Evolutionary conservation across 2,888 invertebrate genomes (phyloP).

Genomic region (Mesorhabditis sp.): DNA sequence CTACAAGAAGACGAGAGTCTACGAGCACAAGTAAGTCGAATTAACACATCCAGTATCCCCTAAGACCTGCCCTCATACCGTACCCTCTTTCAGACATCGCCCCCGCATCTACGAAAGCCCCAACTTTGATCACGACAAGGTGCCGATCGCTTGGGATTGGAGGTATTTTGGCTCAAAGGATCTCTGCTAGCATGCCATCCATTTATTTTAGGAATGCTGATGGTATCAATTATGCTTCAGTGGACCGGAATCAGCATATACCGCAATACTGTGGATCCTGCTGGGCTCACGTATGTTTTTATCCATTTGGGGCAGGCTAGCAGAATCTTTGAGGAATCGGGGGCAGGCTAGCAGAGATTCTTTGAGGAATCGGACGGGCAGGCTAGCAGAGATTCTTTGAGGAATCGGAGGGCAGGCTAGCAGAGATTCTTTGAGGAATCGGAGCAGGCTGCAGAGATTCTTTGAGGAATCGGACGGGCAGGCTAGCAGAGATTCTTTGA

Average conservation of each 20-base stretch:
- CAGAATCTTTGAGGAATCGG: too few species aligned
- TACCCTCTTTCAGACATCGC: slow-evolving; percentile 26
- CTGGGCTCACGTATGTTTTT: slow-evolving; percentile 60
- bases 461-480: too few species aligned
- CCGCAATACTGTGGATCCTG: slow-evolving; percentile 63
- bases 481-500: too few species aligned
- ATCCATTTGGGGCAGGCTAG: too few species aligned
- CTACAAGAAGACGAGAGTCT: slow-evolving; percentile 37
- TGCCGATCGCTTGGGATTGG: slow-evolving; percentile 62
- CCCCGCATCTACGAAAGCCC: slow-evolving; percentile 47
- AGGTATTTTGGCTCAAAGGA: slow-evolving; percentile 10
- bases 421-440: too few species aligned
- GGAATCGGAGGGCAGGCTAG: too few species aligned
- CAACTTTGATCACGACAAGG: slow-evolving; percentile 36
- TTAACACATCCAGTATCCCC: background rate
- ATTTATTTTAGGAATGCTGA: slow-evolving; percentile 57
- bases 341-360: too few species aligned
- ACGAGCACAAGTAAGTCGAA: slow-evolving; percentile 35
- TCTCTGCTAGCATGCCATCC: background rate
- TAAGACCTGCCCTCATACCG: background rate
- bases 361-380: too few species aligned
- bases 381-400: too few species aligned
- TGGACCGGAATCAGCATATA: slow-evolving; percentile 63
- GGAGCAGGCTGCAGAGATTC: too few species aligned
- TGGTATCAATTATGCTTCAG: slow-evolving; percentile 61